Conservation (phyloP, 2,888 invertebrate genomes). For the Nasonia oneida region DNA sequence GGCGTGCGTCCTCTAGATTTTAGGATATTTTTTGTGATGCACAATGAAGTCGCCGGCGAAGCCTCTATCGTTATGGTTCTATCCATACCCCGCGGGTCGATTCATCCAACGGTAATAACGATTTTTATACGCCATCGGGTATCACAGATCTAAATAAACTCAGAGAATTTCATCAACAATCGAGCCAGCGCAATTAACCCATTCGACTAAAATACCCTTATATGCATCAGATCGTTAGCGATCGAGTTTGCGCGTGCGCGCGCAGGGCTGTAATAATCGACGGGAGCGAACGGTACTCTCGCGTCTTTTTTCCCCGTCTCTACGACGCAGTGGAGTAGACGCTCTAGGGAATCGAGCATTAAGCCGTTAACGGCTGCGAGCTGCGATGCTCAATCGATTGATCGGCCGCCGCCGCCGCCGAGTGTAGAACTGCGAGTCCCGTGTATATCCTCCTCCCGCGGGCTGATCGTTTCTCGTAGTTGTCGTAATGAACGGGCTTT, state of each 20-base stretch:
- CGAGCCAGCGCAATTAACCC: neutral
- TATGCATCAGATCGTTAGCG: neutral
- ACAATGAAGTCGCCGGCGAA: neutral
- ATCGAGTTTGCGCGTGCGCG: neutral
- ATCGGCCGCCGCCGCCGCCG: neutral
- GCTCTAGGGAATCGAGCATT: slow-evolving; percentile 47
- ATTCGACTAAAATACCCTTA: neutral
- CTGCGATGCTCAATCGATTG: slow-evolving; percentile 35
- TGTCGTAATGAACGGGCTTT: neutral
- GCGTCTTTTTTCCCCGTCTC: slow-evolving; percentile 2
- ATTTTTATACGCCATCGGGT: neutral
- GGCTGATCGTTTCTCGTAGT: slow-evolving; percentile 12
- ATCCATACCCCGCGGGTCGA: neutral
- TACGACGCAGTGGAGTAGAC: neutral
- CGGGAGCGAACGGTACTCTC: slow-evolving; percentile 32
- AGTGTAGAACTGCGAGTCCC: slow-evolving; percentile 8
- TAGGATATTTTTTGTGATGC: no score
- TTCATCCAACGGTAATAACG: neutral
- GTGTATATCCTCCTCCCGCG: neutral
- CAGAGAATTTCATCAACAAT: neutral
- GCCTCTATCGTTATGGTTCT: no score
- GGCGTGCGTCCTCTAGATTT: no score
- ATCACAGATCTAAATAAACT: neutral
- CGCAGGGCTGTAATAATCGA: slow-evolving; percentile 13
- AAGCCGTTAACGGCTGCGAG: slow-evolving; percentile 46